Conservation (phyloP, 2,797 vertebrate genomes). For the Diplodus puntazzo region DNA sequence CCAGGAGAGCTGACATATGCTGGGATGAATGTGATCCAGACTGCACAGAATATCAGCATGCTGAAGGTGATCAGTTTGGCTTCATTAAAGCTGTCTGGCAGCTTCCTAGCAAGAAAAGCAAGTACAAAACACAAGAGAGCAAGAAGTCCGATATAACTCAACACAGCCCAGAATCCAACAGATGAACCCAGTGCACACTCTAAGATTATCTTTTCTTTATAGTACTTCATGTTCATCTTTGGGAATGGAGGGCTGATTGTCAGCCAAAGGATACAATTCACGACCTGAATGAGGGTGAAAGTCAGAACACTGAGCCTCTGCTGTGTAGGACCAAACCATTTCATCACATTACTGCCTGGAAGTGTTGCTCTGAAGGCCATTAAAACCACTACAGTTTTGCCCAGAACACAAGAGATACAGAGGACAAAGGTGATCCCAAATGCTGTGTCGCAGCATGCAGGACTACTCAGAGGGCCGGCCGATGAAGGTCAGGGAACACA, state of each 20-base stretch:
- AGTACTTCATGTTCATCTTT: conserved; percentile 65
- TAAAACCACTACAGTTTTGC: conserved; percentile 80
- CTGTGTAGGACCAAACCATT: conserved; percentile 74
- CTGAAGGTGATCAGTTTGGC: conserved; percentile 75
- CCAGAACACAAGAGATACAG: conserved; percentile 78
- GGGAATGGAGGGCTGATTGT: conserved; percentile 61
- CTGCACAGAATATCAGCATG: conserved; percentile 77
- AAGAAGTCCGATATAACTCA: conserved; percentile 71
- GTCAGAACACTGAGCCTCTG: conserved; percentile 31
- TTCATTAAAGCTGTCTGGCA: conserved; percentile 74
- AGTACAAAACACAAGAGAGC: conserved; percentile 70
- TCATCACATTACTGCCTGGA: conserved; percentile 71
- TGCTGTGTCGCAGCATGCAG: conserved; percentile 78
- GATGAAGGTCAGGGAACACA: conserved; percentile 78
- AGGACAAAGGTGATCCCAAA: conserved; percentile 81
- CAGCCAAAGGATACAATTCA: conserved; percentile 73
- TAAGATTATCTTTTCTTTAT: conserved; percentile 70
- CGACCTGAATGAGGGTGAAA: conserved; percentile 53
- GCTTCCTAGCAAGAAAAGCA: conserved; percentile 69
- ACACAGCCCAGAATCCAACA: conserved; percentile 70
- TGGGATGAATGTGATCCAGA: conserved; percentile 75
- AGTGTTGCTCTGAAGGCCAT: conserved; percentile 77
- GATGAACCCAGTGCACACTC: conserved; percentile 72
- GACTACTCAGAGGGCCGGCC: conserved; percentile 77
- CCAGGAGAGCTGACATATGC: conserved; percentile 76